Percentiles rank a stretch among this genome's conserved stretches.
Conservation (phyloP, 2,113 vertebrate genomes). For the Polyodon spathula region DNA sequence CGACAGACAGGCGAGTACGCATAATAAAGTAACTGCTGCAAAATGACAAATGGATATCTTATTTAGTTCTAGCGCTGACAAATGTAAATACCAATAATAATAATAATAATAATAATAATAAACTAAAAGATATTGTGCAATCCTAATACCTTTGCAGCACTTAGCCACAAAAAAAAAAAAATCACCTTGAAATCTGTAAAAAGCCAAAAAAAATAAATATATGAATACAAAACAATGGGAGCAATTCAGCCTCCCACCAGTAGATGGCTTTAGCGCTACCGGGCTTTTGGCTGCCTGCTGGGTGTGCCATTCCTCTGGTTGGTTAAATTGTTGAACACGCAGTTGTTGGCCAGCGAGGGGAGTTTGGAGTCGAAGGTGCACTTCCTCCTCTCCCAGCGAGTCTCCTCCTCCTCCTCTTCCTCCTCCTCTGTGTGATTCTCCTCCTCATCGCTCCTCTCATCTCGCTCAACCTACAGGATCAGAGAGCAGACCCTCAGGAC, state of each 20-base stretch:
- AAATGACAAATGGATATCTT: too few relatives aligned
- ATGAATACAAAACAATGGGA: not conserved
- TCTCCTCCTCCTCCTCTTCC: slow-evolving; percentile 25
- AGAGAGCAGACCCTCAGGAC: too few relatives aligned
- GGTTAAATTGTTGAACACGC: slow-evolving; percentile 52
- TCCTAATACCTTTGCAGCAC: too few relatives aligned
- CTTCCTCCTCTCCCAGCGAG: slow-evolving; percentile 42
- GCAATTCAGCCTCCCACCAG: not conserved
- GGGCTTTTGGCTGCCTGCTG: slow-evolving; percentile 53
- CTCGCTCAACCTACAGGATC: slow-evolving; percentile 69
- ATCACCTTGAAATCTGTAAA: not conserved
- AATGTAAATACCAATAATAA: too few relatives aligned
- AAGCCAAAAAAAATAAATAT: not conserved
- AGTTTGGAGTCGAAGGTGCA: slow-evolving; percentile 39
- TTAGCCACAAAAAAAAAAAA: too few relatives aligned
- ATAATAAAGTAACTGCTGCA: too few relatives aligned
- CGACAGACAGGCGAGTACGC: too few relatives aligned
- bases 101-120: too few relatives aligned
- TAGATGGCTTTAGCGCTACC: slow-evolving; percentile 35
- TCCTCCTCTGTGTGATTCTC: slow-evolving; percentile 45
- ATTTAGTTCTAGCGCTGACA: too few relatives aligned
- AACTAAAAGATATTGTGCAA: too few relatives aligned
- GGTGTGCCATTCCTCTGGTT: slow-evolving; percentile 45
- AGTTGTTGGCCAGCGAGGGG: slow-evolving; percentile 47
- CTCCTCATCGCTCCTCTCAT: slow-evolving; percentile 83